phyloP scores from a whole-genome alignment of 2,888 invertebrate genomes.

The Vanessa cardui region DNA sequence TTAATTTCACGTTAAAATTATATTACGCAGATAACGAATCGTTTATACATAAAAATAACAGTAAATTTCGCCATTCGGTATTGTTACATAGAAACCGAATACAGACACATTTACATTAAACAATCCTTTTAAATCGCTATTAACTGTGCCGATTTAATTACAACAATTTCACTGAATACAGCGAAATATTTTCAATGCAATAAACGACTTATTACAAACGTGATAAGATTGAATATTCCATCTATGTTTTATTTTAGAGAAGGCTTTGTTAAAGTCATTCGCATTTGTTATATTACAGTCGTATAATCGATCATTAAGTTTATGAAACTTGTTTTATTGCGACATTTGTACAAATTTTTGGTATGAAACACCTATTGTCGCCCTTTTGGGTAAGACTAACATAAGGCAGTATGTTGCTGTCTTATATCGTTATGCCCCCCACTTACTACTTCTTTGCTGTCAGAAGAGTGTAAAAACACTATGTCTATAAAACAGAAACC shows the following conservation, averaged over 20 bases:
- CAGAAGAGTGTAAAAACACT: no score
- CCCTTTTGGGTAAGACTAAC: no score
- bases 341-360: neutral
- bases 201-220: neutral
- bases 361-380: no score
- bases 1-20: no score
- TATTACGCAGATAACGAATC: no score
- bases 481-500: no score
- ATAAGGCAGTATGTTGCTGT: no score
- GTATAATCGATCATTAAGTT: conserved; percentile 31
- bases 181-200: neutral
- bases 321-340: conserved; percentile 21
- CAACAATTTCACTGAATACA: neutral
- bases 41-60: no score
- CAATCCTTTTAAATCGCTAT: conserved; percentile 2
- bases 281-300: conserved; percentile 20
- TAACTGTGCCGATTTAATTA: neutral
- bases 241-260: neutral
- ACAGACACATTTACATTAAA: neutral
- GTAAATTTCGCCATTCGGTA: no score
- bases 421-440: no score
- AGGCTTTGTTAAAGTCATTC: conserved; percentile 9
- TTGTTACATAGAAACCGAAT: no score
- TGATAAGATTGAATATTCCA: neutral
- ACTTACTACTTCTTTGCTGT: no score